phyloP scores from a whole-genome alignment of 2,888 invertebrate genomes.

The Diadegma fenestrale region DNA sequence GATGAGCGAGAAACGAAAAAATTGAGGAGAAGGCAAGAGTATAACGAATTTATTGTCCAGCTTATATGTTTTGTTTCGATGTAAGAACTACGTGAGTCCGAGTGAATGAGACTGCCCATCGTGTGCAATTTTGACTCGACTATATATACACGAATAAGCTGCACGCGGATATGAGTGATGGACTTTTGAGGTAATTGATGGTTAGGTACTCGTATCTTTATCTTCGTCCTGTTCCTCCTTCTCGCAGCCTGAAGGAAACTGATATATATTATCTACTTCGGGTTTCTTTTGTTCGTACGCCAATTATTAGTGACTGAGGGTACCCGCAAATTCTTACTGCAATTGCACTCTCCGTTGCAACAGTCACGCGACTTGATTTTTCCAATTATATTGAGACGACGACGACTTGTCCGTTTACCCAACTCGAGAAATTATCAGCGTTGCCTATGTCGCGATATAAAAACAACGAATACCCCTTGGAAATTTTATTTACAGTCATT shows the following conservation, averaged over 20 bases:
- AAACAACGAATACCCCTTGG: neutral
- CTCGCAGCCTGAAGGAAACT: constrained; percentile 31
- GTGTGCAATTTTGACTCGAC: constrained; percentile 24
- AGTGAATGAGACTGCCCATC: constrained; percentile 40
- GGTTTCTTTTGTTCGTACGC: constrained; percentile 58
- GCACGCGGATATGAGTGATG: constrained; percentile 66
- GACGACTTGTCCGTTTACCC: neutral
- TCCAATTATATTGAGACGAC: constrained; percentile 33
- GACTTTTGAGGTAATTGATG: constrained; percentile 67
- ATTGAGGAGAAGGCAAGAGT: constrained; percentile 34
- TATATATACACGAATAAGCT: constrained; percentile 21
- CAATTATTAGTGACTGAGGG: constrained; percentile 60
- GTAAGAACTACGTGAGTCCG: neutral
- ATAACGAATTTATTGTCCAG: constrained; percentile 58
- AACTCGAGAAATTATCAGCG: neutral
- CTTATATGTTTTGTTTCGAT: constrained; percentile 53
- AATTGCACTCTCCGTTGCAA: constrained; percentile 30
- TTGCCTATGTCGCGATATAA: neutral
- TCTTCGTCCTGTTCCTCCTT: constrained; percentile 45
- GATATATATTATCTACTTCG: constrained; percentile 41
- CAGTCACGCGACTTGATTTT: constrained; percentile 41
- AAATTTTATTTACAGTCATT: neutral
- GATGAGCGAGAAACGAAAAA: constrained; percentile 15
- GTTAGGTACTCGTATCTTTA: constrained; percentile 56
- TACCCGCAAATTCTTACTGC: constrained; percentile 21